phyloP scores from a whole-genome alignment of 2,888 invertebrate genomes.

The Drosophila peninsularis region DNA sequence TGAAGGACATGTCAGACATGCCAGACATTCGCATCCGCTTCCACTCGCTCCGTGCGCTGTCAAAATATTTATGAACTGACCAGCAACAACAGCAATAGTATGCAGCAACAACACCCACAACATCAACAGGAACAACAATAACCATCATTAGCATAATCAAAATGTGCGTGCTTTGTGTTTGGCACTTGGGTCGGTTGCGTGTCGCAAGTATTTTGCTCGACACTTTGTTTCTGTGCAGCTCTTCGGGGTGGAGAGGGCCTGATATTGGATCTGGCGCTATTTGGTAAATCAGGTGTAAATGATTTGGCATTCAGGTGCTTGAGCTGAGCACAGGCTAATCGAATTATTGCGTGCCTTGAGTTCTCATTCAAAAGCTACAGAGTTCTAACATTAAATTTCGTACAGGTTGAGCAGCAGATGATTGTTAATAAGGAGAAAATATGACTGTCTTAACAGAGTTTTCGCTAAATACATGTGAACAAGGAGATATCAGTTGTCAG shows the following conservation, averaged over 20 bases:
- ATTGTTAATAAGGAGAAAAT: conserved; percentile 6
- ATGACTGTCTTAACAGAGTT: conserved; percentile 17
- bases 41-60: conserved; percentile 33
- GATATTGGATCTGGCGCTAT: conserved; percentile 12
- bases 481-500: conserved; percentile 1
- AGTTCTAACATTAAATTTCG: not conserved
- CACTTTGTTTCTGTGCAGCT: conserved; percentile 42
- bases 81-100: conserved; percentile 15
- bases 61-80: conserved; percentile 61
- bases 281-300: conserved; percentile 72
- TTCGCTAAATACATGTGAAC: conserved; percentile 29
- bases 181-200: conserved; percentile 46
- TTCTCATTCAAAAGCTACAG: conserved; percentile 26
- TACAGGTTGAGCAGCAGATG: not conserved
- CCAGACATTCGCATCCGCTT: conserved; percentile 48
- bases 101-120: conserved; percentile 2
- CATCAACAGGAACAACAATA: conserved; percentile 18
- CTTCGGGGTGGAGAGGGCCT: conserved; percentile 3
- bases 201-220: conserved; percentile 47
- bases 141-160: conserved; percentile 75
- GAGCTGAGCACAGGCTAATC: conserved; percentile 39
- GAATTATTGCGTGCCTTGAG: conserved; percentile 46
- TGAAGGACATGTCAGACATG: conserved; percentile 44
- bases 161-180: conserved; percentile 66
- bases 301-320: conserved; percentile 54